phyloP scores from a whole-genome alignment of 2,797 vertebrate species.

The Eospalax fontanierii region DNA sequence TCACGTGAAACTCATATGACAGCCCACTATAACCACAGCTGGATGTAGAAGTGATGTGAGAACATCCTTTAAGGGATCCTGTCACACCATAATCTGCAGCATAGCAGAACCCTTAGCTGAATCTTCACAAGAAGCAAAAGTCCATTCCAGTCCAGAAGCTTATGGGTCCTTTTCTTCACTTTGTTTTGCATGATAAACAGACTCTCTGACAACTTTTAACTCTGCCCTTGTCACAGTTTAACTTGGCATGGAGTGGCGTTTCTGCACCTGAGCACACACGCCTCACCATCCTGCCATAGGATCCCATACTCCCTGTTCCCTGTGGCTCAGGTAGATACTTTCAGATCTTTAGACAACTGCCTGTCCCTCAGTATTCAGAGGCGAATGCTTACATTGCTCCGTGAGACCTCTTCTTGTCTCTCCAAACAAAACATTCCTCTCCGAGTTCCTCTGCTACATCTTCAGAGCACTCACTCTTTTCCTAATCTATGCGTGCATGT shows the following conservation, averaged over 20 bases:
- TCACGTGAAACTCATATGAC: background rate
- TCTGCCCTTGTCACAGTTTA: no score
- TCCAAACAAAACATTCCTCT: background rate
- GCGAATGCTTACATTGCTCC: background rate
- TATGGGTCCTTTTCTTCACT: background rate
- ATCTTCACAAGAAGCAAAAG: background rate
- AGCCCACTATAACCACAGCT: background rate
- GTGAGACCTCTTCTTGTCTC: background rate
- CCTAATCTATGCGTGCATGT: background rate
- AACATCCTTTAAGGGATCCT: accelerated
- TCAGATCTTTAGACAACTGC: no score
- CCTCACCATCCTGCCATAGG: background rate
- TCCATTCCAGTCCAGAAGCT: background rate
- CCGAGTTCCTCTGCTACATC: background rate
- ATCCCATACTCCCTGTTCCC: background rate
- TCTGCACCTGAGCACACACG: accelerated
- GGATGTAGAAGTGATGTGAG: background rate
- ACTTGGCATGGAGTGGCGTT: background rate
- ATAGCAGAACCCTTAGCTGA: no score
- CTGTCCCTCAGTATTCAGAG: background rate
- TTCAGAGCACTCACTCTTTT: background rate
- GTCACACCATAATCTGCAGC: no score
- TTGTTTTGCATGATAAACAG: background rate
- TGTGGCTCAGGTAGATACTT: background rate
- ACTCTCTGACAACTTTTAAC: background rate